phyloP scores from a whole-genome alignment of 2,888 invertebrate genomes.

The Eristalinus aeneus region DNA sequence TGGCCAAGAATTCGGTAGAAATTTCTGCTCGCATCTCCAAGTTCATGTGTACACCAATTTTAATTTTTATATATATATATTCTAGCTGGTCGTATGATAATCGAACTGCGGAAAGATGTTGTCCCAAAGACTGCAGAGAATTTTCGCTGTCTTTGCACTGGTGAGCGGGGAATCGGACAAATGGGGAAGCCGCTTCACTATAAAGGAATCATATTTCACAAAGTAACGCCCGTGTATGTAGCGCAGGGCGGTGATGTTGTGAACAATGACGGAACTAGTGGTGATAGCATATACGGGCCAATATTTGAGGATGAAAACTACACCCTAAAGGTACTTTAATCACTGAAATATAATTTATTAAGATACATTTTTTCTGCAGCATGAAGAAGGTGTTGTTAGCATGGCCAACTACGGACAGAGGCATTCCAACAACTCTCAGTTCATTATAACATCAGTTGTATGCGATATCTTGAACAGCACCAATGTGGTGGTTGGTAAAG shows the following conservation, averaged over 20 bases:
- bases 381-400: constrained; percentile 85
- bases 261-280: constrained; percentile 91
- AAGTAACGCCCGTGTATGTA: constrained; percentile 93
- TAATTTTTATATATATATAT: background rate
- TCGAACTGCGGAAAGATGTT: constrained; percentile 91
- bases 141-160: constrained; percentile 95
- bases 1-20: constrained; percentile 85
- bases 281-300: constrained; percentile 96
- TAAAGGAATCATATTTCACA: constrained; percentile 91
- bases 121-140: constrained; percentile 95
- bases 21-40: background rate
- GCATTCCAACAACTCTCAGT: constrained; percentile 96
- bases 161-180: constrained; percentile 89
- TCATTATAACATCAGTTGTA: constrained; percentile 91
- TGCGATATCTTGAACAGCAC: constrained; percentile 89
- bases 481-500: constrained; percentile 91
- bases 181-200: constrained; percentile 90
- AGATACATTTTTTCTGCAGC: constrained; percentile 78
- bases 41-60: background rate
- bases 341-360: background rate
- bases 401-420: constrained; percentile 90
- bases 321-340: constrained; percentile 82
- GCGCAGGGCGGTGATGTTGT: constrained; percentile 91
- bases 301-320: constrained; percentile 96
- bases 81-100: constrained; percentile 90